Evolutionary conservation across 35 echinoderm and acorn worm genomes (phyloP).

Genomic region (Nesometra sesokonis): DNA sequence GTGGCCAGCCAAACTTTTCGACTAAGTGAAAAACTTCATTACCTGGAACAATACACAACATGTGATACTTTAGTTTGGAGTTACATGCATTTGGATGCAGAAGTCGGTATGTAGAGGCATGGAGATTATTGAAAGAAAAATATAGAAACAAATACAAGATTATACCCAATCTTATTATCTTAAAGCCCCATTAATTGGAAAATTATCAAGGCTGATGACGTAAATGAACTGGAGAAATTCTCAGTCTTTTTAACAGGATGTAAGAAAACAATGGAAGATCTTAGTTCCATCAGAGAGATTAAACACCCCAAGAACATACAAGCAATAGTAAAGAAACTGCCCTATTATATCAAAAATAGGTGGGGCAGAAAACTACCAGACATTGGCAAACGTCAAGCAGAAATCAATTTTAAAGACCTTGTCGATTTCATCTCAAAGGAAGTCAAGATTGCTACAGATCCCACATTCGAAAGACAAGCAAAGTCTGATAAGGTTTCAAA

Average conservation of each 20-base stretch:
- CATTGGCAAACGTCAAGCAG: not conserved
- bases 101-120: not conserved
- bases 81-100: not conserved
- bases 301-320: conserved; percentile 12
- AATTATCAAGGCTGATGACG: conserved; percentile 5
- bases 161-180: conserved; percentile 1
- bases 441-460: conserved; percentile 17
- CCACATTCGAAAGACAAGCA: not conserved
- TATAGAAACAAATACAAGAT: conserved; percentile 6
- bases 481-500: no score
- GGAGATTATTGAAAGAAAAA: not conserved
- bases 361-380: not conserved
- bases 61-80: not conserved
- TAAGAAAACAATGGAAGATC: not conserved
- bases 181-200: conserved; percentile 2
- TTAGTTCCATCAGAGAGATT: conserved; percentile 2
- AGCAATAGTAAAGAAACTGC: not conserved
- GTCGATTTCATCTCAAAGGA: conserved; percentile 2
- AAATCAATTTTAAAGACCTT: conserved; percentile 6
- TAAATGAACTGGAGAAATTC: not conserved
- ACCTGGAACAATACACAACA: conserved; percentile 16
- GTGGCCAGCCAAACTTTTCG: not conserved
- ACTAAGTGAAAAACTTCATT: not conserved
- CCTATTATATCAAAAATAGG: not conserved
- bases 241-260: conserved; percentile 9